Conservation (phyloP, 2,888 invertebrate genomes). For the Prostheceraeus crozeri region DNA sequence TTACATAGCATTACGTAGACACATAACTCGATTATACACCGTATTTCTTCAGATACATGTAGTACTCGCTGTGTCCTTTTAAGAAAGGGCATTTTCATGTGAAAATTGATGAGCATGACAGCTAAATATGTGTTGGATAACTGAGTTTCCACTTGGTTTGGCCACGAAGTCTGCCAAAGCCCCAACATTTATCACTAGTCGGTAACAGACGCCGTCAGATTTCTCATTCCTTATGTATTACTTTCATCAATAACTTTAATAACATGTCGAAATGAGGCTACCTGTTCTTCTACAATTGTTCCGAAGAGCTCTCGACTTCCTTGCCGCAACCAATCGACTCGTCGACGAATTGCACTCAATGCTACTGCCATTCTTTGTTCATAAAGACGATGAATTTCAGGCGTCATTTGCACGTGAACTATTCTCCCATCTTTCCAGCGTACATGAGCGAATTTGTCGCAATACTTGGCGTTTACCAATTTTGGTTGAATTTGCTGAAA, state of each 20-base stretch:
- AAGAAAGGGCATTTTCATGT: too few relatives aligned
- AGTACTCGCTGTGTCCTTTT: too few relatives aligned
- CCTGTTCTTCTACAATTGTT: constrained; percentile 54
- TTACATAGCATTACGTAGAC: too few relatives aligned
- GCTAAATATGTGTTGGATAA: neutral
- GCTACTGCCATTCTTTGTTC: constrained; percentile 49
- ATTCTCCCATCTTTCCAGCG: constrained; percentile 54
- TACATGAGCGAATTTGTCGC: constrained; percentile 55
- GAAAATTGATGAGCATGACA: too few relatives aligned
- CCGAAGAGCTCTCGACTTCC: constrained; percentile 57
- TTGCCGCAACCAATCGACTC: constrained; percentile 55
- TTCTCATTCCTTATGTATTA: neutral
- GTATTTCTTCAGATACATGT: too few relatives aligned
- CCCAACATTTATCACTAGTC: neutral
- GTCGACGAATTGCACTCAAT: constrained; percentile 49
- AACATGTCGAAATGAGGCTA: neutral
- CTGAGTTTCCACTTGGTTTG: too few relatives aligned
- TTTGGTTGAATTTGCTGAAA: constrained; percentile 47
- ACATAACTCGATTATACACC: too few relatives aligned
- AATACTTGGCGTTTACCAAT: constrained; percentile 55
- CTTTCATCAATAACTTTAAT: neutral
- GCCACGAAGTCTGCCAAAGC: too few relatives aligned
- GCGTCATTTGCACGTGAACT: constrained; percentile 56
- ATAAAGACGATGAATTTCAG: constrained; percentile 53
- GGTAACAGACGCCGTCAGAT: neutral